Base-by-base conservation (phyloP, 2,113 vertebrate genomes). In the Thomomys bottae region DNA sequence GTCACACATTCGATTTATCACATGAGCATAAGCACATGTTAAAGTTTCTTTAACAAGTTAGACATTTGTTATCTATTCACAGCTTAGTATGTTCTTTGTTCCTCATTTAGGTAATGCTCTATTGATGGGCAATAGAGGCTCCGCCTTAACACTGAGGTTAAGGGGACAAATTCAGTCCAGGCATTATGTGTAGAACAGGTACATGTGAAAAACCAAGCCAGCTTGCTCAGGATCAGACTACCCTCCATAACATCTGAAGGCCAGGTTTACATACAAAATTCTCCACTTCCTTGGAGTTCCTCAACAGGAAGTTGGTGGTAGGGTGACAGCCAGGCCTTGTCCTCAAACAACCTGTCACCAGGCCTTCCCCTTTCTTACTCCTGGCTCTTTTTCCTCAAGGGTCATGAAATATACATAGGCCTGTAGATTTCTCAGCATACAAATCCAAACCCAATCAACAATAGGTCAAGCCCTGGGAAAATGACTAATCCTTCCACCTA, bases 71-170 rank as follows among this genome's bases (percentile, higher is more conserved):
- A 18, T 81, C 32, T 84, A 89, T 66, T 88, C 34, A 91, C 24
- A 73, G 23, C 0, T 81, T n/a, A 82, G 32, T 32, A 11, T 59
- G 18, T 20, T 57, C 34, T 91, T 86, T 89, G 12, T 63, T 93
- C 73, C 24, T 68, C 28, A 20, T 93, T 79, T 68, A 82, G 34
- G 89, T 78, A 61, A 61, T 75, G 61, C 89, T 63, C 75, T n/a
- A 45, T 32, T 82, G 54, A 66, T 36, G 12, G 34, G 54, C 28
- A 64, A 42, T 14, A 14, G 21, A 49, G 32, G 17, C 63, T 72
- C 10, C 40, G 70, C 1, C 8, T 26, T 42, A 78, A 54, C 40
- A 23, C 49, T 61, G 24, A 54, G 36, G 14, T 38, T 20, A 49
- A 75, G 14, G 30, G 9, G n/a, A 36, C 24, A 87, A 21, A 77